Percentiles rank a stretch among this genome's conserved stretches.
Evolutionary conservation across 2,113 vertebrate genomes (phyloP).

Genomic region (Dendrocopos noguchii): DNA sequence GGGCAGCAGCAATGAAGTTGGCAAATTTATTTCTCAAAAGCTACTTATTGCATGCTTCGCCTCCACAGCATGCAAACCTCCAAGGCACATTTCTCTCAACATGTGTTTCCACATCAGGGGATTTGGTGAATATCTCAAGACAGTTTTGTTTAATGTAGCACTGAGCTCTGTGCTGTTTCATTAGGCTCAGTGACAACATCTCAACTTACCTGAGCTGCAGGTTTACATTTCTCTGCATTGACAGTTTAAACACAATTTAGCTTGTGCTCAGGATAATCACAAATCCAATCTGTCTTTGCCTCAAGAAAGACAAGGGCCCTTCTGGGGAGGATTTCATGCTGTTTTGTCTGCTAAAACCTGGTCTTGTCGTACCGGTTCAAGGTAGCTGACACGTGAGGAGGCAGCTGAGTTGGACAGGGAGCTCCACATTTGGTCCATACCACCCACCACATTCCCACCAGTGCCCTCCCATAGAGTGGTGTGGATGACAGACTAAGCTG

Average conservation of each 20-base stretch:
- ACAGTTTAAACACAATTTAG: constrained; percentile 5
- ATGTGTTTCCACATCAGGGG: background rate
- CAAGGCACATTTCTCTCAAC: background rate
- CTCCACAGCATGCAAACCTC: background rate
- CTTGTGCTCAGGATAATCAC: constrained; percentile 10
- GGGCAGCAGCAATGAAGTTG: background rate
- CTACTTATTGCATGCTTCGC: background rate
- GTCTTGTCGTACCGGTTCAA: background rate
- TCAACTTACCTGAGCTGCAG: constrained; percentile 7
- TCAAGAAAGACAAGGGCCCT: background rate
- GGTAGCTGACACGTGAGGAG: background rate
- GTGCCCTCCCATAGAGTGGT: background rate
- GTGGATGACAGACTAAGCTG: background rate
- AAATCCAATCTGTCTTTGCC: background rate
- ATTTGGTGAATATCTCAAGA: constrained; percentile 18
- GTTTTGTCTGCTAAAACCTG: background rate
- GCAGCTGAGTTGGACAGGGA: background rate
- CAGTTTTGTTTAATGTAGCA: constrained; percentile 37
- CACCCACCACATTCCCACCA: rapidly evolving
- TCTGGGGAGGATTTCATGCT: background rate
- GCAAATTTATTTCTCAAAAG: constrained; percentile 24
- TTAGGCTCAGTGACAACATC: constrained; percentile 40
- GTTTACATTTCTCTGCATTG: background rate
- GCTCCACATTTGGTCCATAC: background rate
- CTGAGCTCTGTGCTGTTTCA: constrained; percentile 30